Conservation (phyloP, 23 tunicate species). For the Phallusia fumigata region DNA sequence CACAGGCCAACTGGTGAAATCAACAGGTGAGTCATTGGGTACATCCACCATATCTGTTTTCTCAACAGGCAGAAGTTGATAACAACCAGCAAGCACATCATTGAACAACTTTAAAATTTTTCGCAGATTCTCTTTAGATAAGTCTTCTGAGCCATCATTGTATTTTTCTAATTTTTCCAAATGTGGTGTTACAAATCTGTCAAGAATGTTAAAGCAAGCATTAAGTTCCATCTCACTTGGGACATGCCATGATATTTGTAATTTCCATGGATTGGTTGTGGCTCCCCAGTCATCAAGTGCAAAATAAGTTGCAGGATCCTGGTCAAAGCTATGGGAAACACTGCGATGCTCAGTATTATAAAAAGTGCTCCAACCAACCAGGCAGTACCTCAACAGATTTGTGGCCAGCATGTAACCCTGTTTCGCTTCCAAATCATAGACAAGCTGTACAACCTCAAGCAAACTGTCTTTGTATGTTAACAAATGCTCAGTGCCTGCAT, state of each 20-base stretch:
- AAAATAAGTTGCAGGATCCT: conserved; percentile 38
- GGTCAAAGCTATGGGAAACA: conserved; percentile 23
- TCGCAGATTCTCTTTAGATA: conserved; percentile 64
- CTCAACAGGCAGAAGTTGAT: conserved; percentile 34
- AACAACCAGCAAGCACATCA: conserved; percentile 24
- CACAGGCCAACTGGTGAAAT: conserved; percentile 45
- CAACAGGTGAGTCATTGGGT: conserved; percentile 17
- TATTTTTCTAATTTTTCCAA: conserved; percentile 36
- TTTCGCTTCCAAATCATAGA: conserved; percentile 44
- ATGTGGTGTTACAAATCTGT: conserved; percentile 46
- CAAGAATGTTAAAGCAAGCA: conserved; percentile 49
- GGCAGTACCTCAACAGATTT: conserved; percentile 35
- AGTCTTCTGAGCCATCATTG: conserved; percentile 23
- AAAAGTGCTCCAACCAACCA: conserved; percentile 35
- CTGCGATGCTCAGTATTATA: conserved; percentile 50
- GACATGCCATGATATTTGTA: conserved; percentile 70
- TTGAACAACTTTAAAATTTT: conserved; percentile 35
- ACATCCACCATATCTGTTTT: conserved; percentile 12
- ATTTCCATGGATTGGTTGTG: conserved; percentile 43
- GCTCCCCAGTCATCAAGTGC: conserved; percentile 84
- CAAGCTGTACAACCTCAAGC: conserved; percentile 40
- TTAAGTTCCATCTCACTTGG: conserved; percentile 64
- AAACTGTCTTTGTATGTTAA: conserved; percentile 45
- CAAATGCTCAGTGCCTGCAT: conserved; percentile 34
- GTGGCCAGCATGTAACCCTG: conserved; percentile 54